These are phyloP conservation scores for Halocaridina rubra DNA, from an alignment of 2,888 invertebrate species.

Conservation along the genomic window DNA sequence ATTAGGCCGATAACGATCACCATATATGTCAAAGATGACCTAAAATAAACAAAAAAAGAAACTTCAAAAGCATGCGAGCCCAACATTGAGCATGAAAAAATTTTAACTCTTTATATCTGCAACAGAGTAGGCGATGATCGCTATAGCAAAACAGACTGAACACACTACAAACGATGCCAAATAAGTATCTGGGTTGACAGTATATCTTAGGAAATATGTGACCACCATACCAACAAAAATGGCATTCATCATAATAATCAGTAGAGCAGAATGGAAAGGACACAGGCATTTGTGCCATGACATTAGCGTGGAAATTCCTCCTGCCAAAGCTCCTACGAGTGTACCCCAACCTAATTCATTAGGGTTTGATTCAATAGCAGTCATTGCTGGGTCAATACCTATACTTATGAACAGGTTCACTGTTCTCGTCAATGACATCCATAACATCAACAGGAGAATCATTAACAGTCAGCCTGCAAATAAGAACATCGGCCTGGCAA, in stretches of 20 bases:
- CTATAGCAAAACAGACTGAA: constrained; percentile 48
- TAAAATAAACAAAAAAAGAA: constrained; percentile 56
- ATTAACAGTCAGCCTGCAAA: no score
- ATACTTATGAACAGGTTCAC: no score
- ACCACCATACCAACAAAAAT: constrained; percentile 52
- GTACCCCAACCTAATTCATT: constrained; percentile 48
- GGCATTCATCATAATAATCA: constrained; percentile 52
- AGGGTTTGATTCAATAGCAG: no score
- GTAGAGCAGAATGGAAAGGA: constrained; percentile 55
- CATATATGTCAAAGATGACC: no score
- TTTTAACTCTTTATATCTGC: constrained; percentile 59
- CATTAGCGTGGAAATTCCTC: constrained; percentile 49
- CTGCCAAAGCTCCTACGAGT: constrained; percentile 39
- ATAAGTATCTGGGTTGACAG: no score
- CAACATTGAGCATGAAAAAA: constrained; percentile 52
- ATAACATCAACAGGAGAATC: no score
- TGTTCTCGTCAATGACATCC: no score
- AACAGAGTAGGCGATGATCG: constrained; percentile 59
- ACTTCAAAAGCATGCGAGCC: constrained; percentile 56
- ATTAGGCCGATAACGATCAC: constrained; percentile 38
- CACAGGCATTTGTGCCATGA: constrained; percentile 53
- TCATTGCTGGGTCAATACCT: no score
- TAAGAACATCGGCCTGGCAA: no score
- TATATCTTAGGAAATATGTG: constrained; percentile 60
- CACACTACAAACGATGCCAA: constrained; percentile 56